Evolutionary conservation across 2,888 invertebrate genomes (phyloP).

Genomic region (Campoplex nolae): DNA sequence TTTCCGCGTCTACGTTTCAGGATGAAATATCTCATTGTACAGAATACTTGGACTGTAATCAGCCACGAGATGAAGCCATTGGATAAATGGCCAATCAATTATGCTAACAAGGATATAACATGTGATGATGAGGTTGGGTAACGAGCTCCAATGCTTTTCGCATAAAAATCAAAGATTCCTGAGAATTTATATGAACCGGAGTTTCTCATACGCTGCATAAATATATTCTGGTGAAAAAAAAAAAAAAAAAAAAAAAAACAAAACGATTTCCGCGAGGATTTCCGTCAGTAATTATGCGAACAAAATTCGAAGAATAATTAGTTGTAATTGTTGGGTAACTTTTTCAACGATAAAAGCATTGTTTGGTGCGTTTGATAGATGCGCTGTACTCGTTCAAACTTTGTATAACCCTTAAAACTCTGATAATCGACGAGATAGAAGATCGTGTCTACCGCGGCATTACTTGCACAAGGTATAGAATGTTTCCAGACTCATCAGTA

Average conservation of each 20-base stretch:
- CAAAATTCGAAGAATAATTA: not conserved
- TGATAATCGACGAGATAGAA: slow-evolving; percentile 22
- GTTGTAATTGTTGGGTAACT: not conserved
- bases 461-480: slow-evolving; percentile 17
- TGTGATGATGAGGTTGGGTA: not conserved
- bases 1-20: not conserved
- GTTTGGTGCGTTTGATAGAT: not conserved
- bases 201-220: not conserved
- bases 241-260: not conserved
- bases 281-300: not conserved
- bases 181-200: not conserved
- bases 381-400: slow-evolving; percentile 12
- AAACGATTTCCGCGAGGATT: no score
- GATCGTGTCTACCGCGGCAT: slow-evolving; percentile 22
- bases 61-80: slow-evolving; percentile 1
- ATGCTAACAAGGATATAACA: slow-evolving; percentile 12
- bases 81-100: slow-evolving; percentile 23
- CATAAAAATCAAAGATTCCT: not conserved
- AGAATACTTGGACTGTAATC: slow-evolving; percentile 11
- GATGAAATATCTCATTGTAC: slow-evolving; percentile 27
- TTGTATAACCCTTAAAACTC: slow-evolving; percentile 25
- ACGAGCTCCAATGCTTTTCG: not conserved
- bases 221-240: not conserved
- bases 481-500: slow-evolving; percentile 52
- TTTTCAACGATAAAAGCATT: not conserved